Evolutionary conservation across 2,113 vertebrate genomes (phyloP), one percentile per base, ranked within the genome.

Genomic region (Phodopus roborovskii): DNA sequence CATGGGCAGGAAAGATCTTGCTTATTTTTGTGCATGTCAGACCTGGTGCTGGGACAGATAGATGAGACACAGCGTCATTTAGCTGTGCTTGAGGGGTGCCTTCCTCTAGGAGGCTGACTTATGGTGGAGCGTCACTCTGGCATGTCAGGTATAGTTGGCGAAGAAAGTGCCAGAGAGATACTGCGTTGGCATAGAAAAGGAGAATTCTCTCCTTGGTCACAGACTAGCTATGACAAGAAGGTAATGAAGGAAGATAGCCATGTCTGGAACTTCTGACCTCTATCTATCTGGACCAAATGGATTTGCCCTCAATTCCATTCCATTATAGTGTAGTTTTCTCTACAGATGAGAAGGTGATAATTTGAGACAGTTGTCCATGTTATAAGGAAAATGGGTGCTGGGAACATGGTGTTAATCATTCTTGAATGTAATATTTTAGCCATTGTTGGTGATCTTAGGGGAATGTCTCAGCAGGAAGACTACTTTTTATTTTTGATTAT

Each of bases 111-210:
- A 50, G 84, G 91, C 83, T 19, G 42, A 12, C 33, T 42, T 3
- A 2, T 1, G 60, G 90, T n/a, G 26, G 74, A 36, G 19, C 0
- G 9, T 45, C 39, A 58, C 56, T 28, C 0, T 24, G 0, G 8
- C 6, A 0, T 8, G 33, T 3, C 20, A 2, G 11, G 39, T 11
- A 20, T 2, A 2, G 0, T 0, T 2, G 3, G 2, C 9, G 28
- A 48, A 62, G 71, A n/a, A 78, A n/a, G 30, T 0, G 15, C 45
- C 33, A 2, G 71, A 70, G 17, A 20, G 48, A 6, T 1, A 20
- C 48, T 15, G 0, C 5, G 22, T 36, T 6, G 24, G 64, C 73
- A 39, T 39, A 60, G 77, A 20, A 58, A 71, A 13, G 70, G 71
- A 85, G 50, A 9, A 2, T 45, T 28, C 62, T 39, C n/a, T 85